phyloP scores from a whole-genome alignment of 2,797 vertebrate species.

The Argyrosomus regius region DNA sequence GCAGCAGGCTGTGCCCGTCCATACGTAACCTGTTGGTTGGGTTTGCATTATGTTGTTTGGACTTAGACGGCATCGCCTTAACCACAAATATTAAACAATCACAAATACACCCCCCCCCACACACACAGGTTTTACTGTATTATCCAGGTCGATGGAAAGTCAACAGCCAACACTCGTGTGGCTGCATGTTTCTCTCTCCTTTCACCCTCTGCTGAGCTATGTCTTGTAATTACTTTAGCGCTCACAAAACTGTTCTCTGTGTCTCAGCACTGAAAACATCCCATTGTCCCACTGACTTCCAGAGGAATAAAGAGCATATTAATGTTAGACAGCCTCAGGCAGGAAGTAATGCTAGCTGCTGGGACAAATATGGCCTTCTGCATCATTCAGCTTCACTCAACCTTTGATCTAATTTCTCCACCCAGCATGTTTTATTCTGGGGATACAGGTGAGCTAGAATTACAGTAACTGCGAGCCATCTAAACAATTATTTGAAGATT shows the following conservation, averaged over 20 bases:
- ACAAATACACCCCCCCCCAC: not conserved
- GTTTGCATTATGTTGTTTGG: constrained; percentile 24
- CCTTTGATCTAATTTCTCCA: constrained; percentile 17
- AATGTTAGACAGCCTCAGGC: constrained; percentile 9
- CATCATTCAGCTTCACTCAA: constrained; percentile 12
- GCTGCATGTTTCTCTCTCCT: not conserved
- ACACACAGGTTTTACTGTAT: constrained; percentile 15
- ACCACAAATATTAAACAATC: constrained; percentile 25
- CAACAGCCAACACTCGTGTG: not conserved
- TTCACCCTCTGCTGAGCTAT: constrained; percentile 25
- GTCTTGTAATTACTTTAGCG: constrained; percentile 37
- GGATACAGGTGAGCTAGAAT: not conserved
- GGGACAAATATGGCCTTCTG: constrained; percentile 22
- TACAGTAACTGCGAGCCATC: not conserved
- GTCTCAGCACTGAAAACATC: constrained; percentile 41
- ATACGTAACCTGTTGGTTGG: constrained; percentile 39
- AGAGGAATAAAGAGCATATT: constrained; percentile 35
- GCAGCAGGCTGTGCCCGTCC: constrained; percentile 42
- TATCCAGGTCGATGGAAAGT: constrained; percentile 26
- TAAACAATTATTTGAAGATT: not conserved
- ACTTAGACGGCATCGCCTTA: constrained; percentile 24
- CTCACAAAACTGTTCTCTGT: constrained; percentile 15
- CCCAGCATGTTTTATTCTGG: not conserved
- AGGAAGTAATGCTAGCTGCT: constrained; percentile 32
- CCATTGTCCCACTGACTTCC: constrained; percentile 36